Conservation (phyloP, 2,888 invertebrate genomes). For the Lasioglossum figueresi region DNA sequence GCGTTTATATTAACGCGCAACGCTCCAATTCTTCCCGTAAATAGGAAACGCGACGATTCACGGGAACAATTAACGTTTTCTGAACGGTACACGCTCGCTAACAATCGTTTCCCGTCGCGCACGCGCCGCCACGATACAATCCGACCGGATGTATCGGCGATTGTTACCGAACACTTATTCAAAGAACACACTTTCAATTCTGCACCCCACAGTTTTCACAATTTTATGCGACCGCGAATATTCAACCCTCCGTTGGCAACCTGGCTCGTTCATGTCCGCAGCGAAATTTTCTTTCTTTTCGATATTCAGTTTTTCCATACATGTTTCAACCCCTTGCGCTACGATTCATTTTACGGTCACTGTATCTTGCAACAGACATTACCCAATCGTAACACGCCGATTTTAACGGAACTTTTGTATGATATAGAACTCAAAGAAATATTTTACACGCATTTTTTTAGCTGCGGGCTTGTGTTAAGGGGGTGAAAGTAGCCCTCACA, state of each 20-base stretch:
- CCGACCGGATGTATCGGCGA: neutral
- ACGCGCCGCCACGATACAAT: neutral
- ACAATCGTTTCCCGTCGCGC: constrained; percentile 2
- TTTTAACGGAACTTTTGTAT: too few species aligned
- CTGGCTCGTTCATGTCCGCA: neutral
- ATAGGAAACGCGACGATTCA: constrained; percentile 20
- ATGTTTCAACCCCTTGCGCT: too few species aligned
- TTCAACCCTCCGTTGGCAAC: neutral
- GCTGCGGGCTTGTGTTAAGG: too few species aligned
- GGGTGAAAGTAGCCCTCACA: too few species aligned
- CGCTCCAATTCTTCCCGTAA: constrained; percentile 35
- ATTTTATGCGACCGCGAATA: neutral
- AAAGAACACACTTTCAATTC: neutral
- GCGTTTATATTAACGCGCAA: constrained; percentile 15
- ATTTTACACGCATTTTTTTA: too few species aligned
- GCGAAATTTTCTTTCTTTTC: neutral
- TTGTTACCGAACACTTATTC: constrained; percentile 13
- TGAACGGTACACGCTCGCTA: constrained; percentile 10
- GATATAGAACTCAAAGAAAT: too few species aligned
- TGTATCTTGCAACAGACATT: too few species aligned
- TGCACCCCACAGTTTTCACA: neutral
- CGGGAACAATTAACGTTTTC: constrained; percentile 30
- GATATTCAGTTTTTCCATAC: too few species aligned
- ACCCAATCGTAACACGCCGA: too few species aligned
- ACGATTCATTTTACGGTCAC: too few species aligned